phyloP scores from a whole-genome alignment of 2,888 invertebrate genomes.

The Glyphotaelius pellucidus region DNA sequence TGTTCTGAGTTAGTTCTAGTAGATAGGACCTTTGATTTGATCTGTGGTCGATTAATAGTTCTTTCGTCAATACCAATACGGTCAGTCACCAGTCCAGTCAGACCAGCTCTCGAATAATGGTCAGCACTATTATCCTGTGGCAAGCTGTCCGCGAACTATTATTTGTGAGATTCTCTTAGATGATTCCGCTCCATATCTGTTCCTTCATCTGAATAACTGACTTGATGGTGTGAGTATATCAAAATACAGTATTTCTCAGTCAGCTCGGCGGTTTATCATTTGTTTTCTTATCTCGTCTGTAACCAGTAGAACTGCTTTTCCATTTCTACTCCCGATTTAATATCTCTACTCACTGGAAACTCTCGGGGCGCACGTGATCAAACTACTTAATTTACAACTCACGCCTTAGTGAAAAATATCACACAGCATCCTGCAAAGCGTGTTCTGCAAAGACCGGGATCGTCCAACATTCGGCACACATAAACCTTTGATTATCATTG shows the following conservation, averaged over 20 bases:
- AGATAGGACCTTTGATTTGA: not conserved
- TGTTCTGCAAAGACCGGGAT: not conserved
- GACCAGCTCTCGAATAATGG: not conserved
- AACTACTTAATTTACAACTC: conserved; percentile 17
- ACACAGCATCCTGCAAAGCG: conserved; percentile 2
- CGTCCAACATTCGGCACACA: not conserved
- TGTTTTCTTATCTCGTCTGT: conserved; percentile 41
- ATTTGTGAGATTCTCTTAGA: not conserved
- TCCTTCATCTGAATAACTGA: not conserved
- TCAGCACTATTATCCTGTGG: not conserved
- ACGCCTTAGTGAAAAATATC: not conserved
- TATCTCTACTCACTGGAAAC: conserved; percentile 33
- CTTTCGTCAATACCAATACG: not conserved
- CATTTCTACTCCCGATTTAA: conserved; percentile 29
- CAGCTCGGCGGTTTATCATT: conserved; percentile 20
- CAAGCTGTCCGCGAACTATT: not conserved
- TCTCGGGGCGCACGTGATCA: conserved; percentile 13
- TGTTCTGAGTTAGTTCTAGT: not conserved
- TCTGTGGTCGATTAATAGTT: not conserved
- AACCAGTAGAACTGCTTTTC: conserved; percentile 48
- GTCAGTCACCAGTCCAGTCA: not conserved
- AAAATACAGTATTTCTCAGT: conserved; percentile 2
- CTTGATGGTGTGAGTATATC: not conserved
- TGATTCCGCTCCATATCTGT: not conserved
- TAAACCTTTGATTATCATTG: not conserved